Percentiles rank a stretch among this genome's conserved stretches.
phyloP scores from a whole-genome alignment of 2,797 vertebrate species.

The Yasuhikotakia modesta region DNA sequence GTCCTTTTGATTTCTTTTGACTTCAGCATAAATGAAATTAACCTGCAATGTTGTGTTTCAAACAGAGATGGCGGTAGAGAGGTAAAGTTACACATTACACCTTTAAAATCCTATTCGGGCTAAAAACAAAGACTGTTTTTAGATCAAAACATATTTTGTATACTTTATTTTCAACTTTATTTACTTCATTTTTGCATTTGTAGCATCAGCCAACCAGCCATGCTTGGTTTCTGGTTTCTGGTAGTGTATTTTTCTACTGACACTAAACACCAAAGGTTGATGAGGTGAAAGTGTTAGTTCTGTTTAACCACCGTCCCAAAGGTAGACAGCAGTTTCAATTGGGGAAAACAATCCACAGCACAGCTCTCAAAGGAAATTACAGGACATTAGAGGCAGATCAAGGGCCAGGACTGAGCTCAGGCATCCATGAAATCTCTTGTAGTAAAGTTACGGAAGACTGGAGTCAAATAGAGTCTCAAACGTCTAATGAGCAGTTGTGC shows the following conservation, averaged over 20 bases:
- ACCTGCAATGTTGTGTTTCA: no score
- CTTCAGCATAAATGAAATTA: no score
- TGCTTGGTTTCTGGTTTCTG: neutral
- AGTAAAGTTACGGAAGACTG: conserved; percentile 17
- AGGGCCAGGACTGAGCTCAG: conserved; percentile 23
- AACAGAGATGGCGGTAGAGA: no score
- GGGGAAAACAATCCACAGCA: conserved; percentile 63
- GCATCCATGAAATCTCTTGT: conserved; percentile 43
- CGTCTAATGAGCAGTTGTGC: conserved; percentile 25
- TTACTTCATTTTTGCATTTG: no score
- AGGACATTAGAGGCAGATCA: conserved; percentile 65
- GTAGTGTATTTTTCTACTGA: neutral
- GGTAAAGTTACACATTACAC: no score
- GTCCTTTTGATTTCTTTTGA: no score
- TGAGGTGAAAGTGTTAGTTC: neutral
- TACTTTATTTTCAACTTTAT: no score
- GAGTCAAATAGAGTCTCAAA: conserved; percentile 26
- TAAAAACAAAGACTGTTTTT: no score
- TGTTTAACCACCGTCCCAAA: conserved; percentile 3
- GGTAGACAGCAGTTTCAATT: conserved; percentile 51
- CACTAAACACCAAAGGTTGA: neutral
- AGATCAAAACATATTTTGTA: no score
- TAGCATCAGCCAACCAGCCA: neutral
- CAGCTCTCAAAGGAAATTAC: conserved; percentile 73
- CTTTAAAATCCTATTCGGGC: no score